Conservation (phyloP, 1,140 invertebrate genomes). For the Littorina saxatilis region DNA sequence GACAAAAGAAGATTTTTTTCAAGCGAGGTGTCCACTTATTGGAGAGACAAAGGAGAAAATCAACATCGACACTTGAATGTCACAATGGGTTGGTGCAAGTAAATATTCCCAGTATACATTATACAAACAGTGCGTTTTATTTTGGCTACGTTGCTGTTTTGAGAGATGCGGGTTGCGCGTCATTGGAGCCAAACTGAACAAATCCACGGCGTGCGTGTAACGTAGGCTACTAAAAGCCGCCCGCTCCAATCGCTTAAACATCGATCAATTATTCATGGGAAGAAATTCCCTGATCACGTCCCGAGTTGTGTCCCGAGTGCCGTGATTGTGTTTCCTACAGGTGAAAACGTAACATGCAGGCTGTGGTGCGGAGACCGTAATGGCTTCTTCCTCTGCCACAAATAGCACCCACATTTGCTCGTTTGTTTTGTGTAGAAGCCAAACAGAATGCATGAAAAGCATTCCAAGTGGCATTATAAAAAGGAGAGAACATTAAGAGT, state of each 20-base stretch:
- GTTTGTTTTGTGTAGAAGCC: neutral
- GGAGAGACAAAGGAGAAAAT: neutral
- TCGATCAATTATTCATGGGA: no score
- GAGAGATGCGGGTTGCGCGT: no score
- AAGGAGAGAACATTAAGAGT: neutral
- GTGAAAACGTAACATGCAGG: neutral
- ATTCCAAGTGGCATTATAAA: neutral
- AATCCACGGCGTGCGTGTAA: no score
- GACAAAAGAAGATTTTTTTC: no score
- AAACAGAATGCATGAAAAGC: neutral
- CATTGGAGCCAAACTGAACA: no score
- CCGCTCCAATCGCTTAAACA: no score
- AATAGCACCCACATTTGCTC: neutral
- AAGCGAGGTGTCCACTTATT: no score
- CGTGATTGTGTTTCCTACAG: neutral
- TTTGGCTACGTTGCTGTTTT: no score
- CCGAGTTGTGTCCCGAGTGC: neutral
- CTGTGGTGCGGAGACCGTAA: neutral
- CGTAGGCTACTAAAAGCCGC: no score
- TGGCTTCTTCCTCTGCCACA: neutral
- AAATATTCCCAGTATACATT: neutral
- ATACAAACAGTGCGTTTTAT: no score
- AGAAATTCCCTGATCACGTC: no score
- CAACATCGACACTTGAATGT: neutral
- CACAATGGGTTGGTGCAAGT: neutral